Conservation (phyloP, 2,888 invertebrate species). For the Prosapia bicincta region DNA sequence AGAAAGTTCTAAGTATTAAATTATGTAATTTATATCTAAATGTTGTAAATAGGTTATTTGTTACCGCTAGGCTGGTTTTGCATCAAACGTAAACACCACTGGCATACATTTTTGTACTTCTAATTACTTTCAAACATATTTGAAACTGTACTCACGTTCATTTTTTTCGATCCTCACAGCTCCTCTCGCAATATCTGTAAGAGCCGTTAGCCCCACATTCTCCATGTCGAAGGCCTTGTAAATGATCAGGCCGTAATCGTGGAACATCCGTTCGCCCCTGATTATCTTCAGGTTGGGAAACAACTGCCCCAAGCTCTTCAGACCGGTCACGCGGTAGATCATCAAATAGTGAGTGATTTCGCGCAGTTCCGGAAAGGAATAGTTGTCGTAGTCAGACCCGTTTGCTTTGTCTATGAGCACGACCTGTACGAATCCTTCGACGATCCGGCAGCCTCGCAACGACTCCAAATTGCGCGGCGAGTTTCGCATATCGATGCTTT, state of each 20-base stretch:
- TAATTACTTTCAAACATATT: no score
- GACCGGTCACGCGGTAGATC: slow-evolving; percentile 74
- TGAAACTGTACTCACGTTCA: slow-evolving; percentile 48
- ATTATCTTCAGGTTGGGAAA: slow-evolving; percentile 95
- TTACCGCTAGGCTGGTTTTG: no score
- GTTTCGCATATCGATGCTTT: background rate
- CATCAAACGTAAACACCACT: no score
- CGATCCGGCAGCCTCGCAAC: slow-evolving; percentile 10
- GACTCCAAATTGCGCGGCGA: background rate
- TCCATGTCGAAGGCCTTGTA: slow-evolving; percentile 68
- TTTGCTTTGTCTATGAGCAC: slow-evolving; percentile 71
- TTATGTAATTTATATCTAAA: no score
- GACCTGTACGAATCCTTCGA: slow-evolving; percentile 75
- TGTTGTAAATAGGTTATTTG: no score
- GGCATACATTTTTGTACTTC: no score
- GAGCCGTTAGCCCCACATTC: slow-evolving; percentile 68
- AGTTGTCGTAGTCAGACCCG: slow-evolving; percentile 58
- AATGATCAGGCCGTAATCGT: slow-evolving; percentile 79
- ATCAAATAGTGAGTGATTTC: slow-evolving; percentile 92
- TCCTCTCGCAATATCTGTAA: slow-evolving; percentile 75
- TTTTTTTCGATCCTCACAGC: slow-evolving; percentile 76
- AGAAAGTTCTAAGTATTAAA: no score
- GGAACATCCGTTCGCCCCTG: slow-evolving; percentile 67
- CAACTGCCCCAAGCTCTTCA: slow-evolving; percentile 73
- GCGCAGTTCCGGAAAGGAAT: slow-evolving; percentile 76